phyloP scores from a whole-genome alignment of 1,140 invertebrate genomes.

The Ostrea edulis region DNA sequence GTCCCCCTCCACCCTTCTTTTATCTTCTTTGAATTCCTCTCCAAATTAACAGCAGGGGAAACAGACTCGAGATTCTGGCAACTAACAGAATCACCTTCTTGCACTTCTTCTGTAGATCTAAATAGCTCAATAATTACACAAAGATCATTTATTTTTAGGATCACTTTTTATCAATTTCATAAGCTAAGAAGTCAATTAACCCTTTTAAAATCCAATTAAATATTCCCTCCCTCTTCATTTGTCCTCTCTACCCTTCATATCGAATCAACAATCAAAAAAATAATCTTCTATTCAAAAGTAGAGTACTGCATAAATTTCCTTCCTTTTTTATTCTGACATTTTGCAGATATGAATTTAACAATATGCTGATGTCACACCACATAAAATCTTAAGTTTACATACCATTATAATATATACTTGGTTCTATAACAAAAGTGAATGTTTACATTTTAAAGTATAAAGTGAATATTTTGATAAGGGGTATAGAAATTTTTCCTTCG shows the following conservation, averaged over 20 bases:
- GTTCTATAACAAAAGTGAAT: not conserved
- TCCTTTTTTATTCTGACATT: not conserved
- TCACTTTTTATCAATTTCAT: not conserved
- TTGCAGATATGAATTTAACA: not conserved
- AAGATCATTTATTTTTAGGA: not conserved
- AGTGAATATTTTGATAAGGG: not conserved
- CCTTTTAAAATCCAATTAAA: not conserved
- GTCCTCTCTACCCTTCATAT: not conserved
- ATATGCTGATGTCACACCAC: not conserved
- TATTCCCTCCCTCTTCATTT: not conserved
- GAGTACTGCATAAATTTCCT: not conserved
- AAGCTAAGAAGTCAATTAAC: not conserved
- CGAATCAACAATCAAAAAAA: not conserved
- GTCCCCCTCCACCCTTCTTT: not conserved
- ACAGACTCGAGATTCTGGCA: not conserved
- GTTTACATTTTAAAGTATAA: not conserved
- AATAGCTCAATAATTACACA: not conserved
- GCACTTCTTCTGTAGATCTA: not conserved
- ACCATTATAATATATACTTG: not conserved
- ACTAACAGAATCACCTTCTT: not conserved
- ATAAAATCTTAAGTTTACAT: not conserved
- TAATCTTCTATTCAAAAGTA: not conserved
- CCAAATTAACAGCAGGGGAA: not conserved
- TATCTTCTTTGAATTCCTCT: constrained; percentile 1
- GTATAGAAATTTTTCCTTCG: no score